Base-by-base conservation (phyloP, 2,797 vertebrate genomes). In the Fringilla coelebs region DNA sequence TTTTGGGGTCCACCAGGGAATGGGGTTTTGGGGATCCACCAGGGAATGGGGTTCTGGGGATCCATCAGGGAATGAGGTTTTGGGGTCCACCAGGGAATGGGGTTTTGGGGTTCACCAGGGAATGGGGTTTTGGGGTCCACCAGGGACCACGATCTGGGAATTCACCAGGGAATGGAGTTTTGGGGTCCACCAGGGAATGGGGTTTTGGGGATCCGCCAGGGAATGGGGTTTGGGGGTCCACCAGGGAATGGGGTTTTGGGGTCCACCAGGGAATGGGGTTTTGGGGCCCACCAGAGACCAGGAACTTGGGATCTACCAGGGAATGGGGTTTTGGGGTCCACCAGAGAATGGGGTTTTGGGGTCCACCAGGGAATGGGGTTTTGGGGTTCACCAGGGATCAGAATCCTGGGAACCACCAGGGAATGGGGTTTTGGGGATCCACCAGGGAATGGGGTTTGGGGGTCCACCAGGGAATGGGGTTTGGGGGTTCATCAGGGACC, bases 141-240 rank as follows among this genome's bases (percentile, higher is more conserved):
- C 40, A 14, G 16, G 26, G 48, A 49, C 48, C 48, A 49, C 25
- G 11, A 9, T 49, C 14, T 7, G 5, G 25, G 4, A 2, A 4
- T 26, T 13, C 32, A 26, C 3, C 32, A 22, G 1, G 31, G 16
- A 65, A 6, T 1, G 0, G 5, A 8, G 3, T 2, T 2, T 6
- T 49, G 17, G 24, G 7, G 1, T 46, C 7, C 14, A 25, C 24
- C 24, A 21, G 8, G 49, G 31, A 29, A 48, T 25, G 9, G 20
- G 13, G 4, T 29, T 9, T 10, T 20, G n/a, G 46, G 26, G 34
- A 25, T 32, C 12, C 48, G 52, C 7, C 28, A 63, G 13, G 19
- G 29, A 41, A 4, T 3, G 9, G 6, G 12, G 5, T 31, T 15
- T 15, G 19, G 36, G 40, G 19, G 4, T 60, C 3, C 34, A 29